Conservation (phyloP, 2,797 vertebrate species). For the Sus cebifrons region DNA sequence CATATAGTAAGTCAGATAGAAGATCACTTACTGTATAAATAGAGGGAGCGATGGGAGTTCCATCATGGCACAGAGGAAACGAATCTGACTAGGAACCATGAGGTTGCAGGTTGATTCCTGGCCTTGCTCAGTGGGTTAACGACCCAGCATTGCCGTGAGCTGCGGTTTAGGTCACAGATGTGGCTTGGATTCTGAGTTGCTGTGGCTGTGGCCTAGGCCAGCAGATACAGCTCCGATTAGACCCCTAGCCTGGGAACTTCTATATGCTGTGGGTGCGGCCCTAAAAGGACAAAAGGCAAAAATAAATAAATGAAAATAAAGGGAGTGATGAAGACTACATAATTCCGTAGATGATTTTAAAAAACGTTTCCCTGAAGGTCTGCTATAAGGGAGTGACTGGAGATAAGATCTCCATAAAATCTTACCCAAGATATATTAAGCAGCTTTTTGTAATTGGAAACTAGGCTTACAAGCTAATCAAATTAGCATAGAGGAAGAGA, state of each 20-base stretch:
- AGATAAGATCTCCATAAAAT: conserved; percentile 27
- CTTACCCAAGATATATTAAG: background rate
- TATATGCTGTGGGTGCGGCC: no score
- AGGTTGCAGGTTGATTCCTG: no score
- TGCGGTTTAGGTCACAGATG: no score
- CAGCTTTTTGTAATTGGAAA: background rate
- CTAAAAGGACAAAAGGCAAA: no score
- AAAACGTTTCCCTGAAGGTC: background rate
- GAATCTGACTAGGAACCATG: no score
- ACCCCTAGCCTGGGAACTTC: no score
- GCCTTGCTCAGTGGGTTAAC: no score
- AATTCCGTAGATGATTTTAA: background rate
- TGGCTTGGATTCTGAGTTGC: no score
- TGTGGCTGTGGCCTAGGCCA: no score
- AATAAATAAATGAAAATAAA: background rate
- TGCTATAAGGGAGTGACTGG: background rate
- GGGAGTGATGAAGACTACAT: background rate
- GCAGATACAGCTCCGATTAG: no score
- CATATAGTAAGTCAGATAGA: background rate
- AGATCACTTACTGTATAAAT: background rate
- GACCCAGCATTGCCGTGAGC: no score
- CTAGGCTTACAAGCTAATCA: background rate
- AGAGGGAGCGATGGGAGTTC: background rate
- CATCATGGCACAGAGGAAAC: no score
- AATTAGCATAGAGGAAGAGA: background rate